Conservation (phyloP, 2,797 vertebrate genomes). For the Cephalopachus bancanus region DNA sequence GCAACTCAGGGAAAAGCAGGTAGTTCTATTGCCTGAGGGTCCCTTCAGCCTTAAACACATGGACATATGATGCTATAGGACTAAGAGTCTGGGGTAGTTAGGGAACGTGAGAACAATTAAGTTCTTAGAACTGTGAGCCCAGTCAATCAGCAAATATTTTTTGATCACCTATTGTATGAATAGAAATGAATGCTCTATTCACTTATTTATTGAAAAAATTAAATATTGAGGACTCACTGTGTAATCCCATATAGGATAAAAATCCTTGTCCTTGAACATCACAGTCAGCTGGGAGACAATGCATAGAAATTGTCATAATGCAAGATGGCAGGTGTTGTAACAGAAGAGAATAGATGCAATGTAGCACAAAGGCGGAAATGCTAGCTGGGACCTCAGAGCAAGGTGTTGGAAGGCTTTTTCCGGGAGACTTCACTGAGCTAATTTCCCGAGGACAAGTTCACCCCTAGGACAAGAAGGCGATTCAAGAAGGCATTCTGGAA, state of each 20-base stretch:
- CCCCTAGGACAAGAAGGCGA: background rate
- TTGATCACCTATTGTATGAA: background rate
- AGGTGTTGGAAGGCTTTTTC: background rate
- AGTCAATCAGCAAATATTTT: background rate
- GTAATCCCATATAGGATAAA: background rate
- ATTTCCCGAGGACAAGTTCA: background rate
- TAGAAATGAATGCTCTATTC: background rate
- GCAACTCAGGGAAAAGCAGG: background rate
- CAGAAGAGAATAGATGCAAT: background rate
- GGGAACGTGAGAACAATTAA: background rate
- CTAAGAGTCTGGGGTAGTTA: no score
- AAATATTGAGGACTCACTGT: background rate
- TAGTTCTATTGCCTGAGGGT: fast-evolving
- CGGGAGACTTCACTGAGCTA: background rate
- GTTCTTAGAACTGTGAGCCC: background rate
- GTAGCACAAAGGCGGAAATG: background rate
- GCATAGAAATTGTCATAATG: fast-evolving
- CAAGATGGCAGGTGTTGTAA: background rate
- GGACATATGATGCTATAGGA: background rate
- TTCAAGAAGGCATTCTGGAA: background rate
- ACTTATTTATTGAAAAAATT: background rate
- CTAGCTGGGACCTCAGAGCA: no score
- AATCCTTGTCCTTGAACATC: background rate
- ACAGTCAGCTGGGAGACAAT: background rate
- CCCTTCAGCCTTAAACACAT: background rate